Conservation (phyloP, 2,113 vertebrate species). For the Illadopsis cleaveri region DNA sequence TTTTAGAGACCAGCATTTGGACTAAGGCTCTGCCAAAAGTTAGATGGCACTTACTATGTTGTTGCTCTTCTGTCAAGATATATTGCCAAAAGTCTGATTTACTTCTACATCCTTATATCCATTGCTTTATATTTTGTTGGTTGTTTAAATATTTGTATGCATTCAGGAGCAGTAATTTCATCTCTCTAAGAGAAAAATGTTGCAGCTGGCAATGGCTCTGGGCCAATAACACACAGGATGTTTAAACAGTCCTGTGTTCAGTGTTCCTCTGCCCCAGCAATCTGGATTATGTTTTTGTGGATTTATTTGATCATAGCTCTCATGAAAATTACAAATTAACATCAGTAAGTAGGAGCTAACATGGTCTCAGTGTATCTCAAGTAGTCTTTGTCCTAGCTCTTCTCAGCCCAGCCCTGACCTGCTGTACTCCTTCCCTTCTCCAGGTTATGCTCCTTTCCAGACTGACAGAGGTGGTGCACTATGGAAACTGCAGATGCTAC, state of each 20-base stretch:
- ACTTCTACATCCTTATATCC: neutral
- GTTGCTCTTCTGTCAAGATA: neutral
- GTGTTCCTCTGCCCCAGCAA: conserved; percentile 28
- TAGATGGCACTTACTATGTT: neutral
- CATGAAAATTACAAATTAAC: conserved; percentile 32
- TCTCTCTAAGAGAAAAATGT: conserved; percentile 8
- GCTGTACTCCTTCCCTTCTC: neutral
- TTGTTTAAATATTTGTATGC: neutral
- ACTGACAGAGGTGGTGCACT: neutral
- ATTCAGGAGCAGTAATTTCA: conserved; percentile 20
- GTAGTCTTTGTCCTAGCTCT: neutral
- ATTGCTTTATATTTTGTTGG: neutral
- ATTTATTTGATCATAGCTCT: conserved; percentile 17
- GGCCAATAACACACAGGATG: conserved; percentile 52
- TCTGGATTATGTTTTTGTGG: conserved; percentile 53
- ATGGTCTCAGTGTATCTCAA: neutral
- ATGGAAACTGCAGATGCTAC: neutral
- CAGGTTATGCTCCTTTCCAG: neutral
- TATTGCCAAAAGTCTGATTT: neutral
- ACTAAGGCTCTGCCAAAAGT: neutral
- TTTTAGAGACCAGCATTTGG: neutral
- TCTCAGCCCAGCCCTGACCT: neutral
- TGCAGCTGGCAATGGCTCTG: conserved; percentile 56
- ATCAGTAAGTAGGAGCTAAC: neutral
- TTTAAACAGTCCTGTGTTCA: conserved; percentile 33